These are phyloP conservation scores for Atherinosoma microstoma DNA, from an alignment of 2,797 vertebrate genomes.

Conservation along the genomic window DNA sequence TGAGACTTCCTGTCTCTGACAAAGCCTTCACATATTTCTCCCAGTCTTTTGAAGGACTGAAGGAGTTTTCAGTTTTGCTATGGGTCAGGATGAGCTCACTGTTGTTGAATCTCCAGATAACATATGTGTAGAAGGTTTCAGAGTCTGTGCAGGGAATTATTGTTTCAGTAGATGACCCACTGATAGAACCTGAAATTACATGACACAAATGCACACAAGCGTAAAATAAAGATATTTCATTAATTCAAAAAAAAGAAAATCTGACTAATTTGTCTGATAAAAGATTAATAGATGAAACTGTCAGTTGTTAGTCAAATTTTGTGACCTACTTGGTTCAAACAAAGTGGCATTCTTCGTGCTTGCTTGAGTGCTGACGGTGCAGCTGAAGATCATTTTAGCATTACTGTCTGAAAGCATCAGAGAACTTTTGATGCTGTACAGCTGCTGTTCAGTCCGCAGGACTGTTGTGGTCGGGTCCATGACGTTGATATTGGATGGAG, in stretches of 20 bases:
- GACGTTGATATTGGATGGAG: accelerated
- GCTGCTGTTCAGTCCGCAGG: background rate
- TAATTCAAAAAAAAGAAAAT: too few species aligned
- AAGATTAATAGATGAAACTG: background rate
- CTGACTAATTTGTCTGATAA: too few species aligned
- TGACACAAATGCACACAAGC: background rate
- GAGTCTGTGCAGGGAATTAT: background rate
- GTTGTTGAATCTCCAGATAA: constrained; percentile 36
- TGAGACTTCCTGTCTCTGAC: constrained; percentile 3
- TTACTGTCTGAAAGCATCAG: background rate
- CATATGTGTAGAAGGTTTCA: background rate
- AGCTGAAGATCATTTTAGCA: constrained; percentile 26
- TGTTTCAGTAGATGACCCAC: background rate
- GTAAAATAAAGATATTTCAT: too few species aligned
- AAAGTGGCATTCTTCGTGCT: constrained; percentile 14
- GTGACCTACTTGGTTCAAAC: constrained; percentile 26
- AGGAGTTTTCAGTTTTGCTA: too few species aligned
- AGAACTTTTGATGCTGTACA: constrained; percentile 57
- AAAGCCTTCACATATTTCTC: background rate
- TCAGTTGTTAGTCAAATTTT: too few species aligned
- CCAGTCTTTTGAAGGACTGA: constrained; percentile 1
- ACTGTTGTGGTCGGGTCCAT: accelerated
- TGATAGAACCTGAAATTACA: background rate
- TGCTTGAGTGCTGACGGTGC: constrained; percentile 29
- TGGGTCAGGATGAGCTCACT: background rate